These are phyloP conservation scores for Protomyctophum bolini DNA, from an alignment of 2,113 vertebrate species.

Conservation along the genomic window DNA sequence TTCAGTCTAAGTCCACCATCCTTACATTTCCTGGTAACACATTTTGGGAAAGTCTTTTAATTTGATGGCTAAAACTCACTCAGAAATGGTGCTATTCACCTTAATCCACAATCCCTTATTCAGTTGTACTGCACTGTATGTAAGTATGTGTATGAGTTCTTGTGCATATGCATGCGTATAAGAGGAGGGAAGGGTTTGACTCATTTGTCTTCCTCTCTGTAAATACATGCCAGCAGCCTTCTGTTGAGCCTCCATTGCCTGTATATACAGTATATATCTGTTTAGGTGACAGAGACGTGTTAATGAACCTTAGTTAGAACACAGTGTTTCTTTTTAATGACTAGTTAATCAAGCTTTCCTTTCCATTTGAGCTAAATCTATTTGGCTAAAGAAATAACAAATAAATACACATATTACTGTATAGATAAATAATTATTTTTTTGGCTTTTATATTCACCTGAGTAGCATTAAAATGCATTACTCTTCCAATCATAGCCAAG, in stretches of 20 bases:
- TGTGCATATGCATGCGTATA: background rate
- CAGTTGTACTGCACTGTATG: background rate
- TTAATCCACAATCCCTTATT: too few relatives aligned
- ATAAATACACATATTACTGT: too few relatives aligned
- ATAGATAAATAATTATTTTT: background rate
- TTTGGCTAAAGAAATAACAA: conserved; percentile 23
- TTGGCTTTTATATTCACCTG: too few relatives aligned
- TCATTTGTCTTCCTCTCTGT: conserved; percentile 24
- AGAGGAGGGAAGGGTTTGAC: conserved; percentile 24
- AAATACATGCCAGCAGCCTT: background rate
- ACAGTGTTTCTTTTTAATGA: conserved; percentile 3
- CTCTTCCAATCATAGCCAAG: too few relatives aligned
- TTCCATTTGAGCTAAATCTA: background rate
- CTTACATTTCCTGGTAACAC: background rate
- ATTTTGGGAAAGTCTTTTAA: background rate
- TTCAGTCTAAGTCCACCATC: background rate
- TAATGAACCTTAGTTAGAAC: conserved; percentile 46
- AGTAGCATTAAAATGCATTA: too few relatives aligned
- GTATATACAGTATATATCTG: conserved; percentile 23
- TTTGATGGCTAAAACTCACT: too few relatives aligned
- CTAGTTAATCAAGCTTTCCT: background rate
- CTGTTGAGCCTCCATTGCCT: conserved; percentile 64
- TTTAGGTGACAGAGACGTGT: conserved; percentile 57
- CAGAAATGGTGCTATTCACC: background rate
- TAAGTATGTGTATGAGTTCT: too few relatives aligned